Evolutionary conservation across 1,140 invertebrate genomes (phyloP).

Genomic region (Aphelinus certus): DNA sequence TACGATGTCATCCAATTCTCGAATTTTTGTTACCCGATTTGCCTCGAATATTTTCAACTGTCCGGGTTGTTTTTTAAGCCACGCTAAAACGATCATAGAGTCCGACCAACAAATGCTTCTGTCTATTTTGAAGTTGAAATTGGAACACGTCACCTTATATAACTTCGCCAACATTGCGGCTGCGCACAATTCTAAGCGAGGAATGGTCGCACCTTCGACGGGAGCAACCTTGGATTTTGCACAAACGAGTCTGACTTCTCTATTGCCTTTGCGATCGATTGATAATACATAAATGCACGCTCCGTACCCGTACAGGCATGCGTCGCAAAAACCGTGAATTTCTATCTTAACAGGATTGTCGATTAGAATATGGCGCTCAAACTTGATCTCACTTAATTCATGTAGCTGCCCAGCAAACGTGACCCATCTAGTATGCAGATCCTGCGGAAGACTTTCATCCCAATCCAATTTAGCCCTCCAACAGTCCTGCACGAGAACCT

Average conservation of each 20-base stretch:
- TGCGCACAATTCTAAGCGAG: conserved; percentile 44
- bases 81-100: conserved; percentile 50
- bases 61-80: conserved; percentile 45
- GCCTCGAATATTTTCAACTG: conserved; percentile 56
- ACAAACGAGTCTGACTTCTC: conserved; percentile 1
- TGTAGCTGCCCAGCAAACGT: too few species aligned
- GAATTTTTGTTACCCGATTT: conserved; percentile 59
- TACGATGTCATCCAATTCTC: conserved; percentile 35
- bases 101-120: conserved; percentile 48
- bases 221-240: conserved; percentile 29
- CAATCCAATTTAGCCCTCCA: too few species aligned
- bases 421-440: too few species aligned
- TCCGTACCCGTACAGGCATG: conserved; percentile 12
- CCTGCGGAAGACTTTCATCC: too few species aligned
- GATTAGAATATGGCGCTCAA: not conserved
- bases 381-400: too few species aligned
- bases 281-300: conserved; percentile 20
- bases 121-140: not conserved
- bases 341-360: not conserved
- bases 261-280: too few species aligned
- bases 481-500: too few species aligned
- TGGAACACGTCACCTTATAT: not conserved
- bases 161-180: conserved; percentile 36
- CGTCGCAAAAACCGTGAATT: conserved; percentile 35
- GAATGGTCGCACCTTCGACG: not conserved